These are phyloP conservation scores for Corvus moneduloides DNA, from an alignment of 2,113 vertebrate species.

Conservation along the genomic window DNA sequence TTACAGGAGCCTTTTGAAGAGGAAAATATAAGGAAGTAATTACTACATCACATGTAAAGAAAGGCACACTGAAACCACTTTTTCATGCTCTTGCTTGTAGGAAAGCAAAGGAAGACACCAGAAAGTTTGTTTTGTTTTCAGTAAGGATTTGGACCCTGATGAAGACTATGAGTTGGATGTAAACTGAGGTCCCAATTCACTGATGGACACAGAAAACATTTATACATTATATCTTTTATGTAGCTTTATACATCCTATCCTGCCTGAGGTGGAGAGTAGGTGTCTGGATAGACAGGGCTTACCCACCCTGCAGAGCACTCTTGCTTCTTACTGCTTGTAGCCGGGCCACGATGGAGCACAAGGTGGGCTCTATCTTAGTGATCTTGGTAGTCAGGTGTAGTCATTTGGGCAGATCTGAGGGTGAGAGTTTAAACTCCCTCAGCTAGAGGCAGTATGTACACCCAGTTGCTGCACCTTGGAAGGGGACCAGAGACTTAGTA, in stretches of 20 bases:
- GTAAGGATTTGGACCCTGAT: not conserved
- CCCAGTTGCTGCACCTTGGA: not conserved
- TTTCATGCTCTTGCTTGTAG: not conserved
- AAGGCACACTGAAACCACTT: not conserved
- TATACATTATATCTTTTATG: not conserved
- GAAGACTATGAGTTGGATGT: not conserved
- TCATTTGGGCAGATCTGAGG: not conserved
- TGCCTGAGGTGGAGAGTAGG: not conserved
- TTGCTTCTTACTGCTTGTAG: not conserved
- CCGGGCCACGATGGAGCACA: not conserved
- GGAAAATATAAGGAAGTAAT: not conserved
- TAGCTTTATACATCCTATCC: not conserved
- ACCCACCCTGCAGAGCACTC: not conserved
- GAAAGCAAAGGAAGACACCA: not conserved
- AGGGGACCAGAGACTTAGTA: fast-evolving
- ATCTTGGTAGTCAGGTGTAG: not conserved
- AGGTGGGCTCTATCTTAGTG: not conserved
- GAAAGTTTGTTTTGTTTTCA: not conserved
- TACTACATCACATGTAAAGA: not conserved
- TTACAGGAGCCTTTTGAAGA: not conserved
- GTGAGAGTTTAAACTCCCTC: not conserved
- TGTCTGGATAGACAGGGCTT: not conserved
- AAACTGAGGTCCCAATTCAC: not conserved
- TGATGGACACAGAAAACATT: not conserved
- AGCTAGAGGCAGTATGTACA: not conserved